Evolutionary conservation across 2,888 invertebrate genomes (phyloP).

Genomic region (Nomada flava): DNA sequence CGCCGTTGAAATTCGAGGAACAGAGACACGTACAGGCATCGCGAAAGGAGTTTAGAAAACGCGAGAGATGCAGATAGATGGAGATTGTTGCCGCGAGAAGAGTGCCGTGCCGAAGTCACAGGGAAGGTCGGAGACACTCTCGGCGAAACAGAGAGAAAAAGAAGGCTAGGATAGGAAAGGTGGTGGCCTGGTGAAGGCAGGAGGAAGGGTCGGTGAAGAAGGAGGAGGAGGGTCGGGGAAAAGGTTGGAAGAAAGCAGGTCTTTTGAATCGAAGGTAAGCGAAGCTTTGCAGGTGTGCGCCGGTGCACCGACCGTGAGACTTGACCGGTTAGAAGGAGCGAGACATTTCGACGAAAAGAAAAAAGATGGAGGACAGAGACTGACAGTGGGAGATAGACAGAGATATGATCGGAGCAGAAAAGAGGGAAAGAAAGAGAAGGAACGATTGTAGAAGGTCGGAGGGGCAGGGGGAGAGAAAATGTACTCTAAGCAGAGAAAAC

Average conservation of each 20-base stretch:
- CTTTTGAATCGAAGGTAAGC: slow-evolving; percentile 70
- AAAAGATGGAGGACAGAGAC: slow-evolving; percentile 25
- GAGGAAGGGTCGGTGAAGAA: neutral
- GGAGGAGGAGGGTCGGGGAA: slow-evolving; percentile 7
- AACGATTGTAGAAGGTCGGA: neutral
- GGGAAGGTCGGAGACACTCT: slow-evolving; percentile 23
- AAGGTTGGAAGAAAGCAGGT: slow-evolving; percentile 54
- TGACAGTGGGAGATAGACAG: slow-evolving; percentile 19
- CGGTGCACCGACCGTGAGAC: slow-evolving; percentile 53
- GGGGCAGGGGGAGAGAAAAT: slow-evolving; percentile 29
- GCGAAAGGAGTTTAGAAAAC: slow-evolving; percentile 13
- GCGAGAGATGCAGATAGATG: neutral
- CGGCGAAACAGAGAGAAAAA: slow-evolving; percentile 12
- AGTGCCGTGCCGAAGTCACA: slow-evolving; percentile 26
- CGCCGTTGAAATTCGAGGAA: neutral
- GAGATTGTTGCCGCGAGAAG: slow-evolving; percentile 8
- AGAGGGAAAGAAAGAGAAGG: slow-evolving; percentile 34
- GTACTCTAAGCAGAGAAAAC: slow-evolving; percentile 68
- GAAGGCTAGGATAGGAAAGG: slow-evolving; percentile 14
- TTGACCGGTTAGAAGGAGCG: slow-evolving; percentile 34
- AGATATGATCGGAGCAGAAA: slow-evolving; percentile 11
- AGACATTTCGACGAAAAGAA: slow-evolving; percentile 20
- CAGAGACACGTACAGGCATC: neutral
- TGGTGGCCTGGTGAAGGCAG: neutral
- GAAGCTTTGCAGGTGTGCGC: slow-evolving; percentile 65